Evolutionary conservation across 2,888 invertebrate species (phyloP), one percentile per base, ranked within the genome.

Genomic region (Hemithea aestivaria): DNA sequence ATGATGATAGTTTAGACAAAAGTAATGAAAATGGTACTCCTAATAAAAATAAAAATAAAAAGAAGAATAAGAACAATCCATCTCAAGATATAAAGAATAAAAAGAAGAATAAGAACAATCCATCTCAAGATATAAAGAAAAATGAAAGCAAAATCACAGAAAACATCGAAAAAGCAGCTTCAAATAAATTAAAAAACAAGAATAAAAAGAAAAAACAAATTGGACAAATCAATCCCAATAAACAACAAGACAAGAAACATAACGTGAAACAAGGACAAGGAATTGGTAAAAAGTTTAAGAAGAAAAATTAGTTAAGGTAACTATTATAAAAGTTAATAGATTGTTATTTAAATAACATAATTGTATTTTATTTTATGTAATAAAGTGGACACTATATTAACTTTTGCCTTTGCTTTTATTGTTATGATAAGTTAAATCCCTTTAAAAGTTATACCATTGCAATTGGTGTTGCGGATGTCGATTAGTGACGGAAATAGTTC

Each of bases 151-250:
- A 66, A 58, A 53, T 82, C 4, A 66, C 75, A 7, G 72, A 74
- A 31, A 62, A 65, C 16, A 30, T 73, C 0, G 70, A 74, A 56
- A 58, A 64, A 3, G 62, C 57, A 35, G 73, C 63, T 24, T 65
- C 82, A 2, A 73, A 70, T 38, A 81, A 81, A 51, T 43, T 84
- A 2, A 84, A 83, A 58, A 75, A 73, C 20, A 65, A 74, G 42
- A 51, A 65, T 6, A 78, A 77, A 39, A 81, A 78, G 46, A 68
- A 76, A 28, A 75, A 83, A 43, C 61, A 71, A 53, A 76, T 84
- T 45, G 84, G 84, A 28, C 64, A 76, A 40, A 34, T 81, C 10
- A 73, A 70, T 37, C 53, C 48, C 12, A 65, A 63, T 30, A 69
- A 67, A 48, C 51, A 42, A 31, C 59, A 28, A 1, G 32, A 31